phyloP scores from a whole-genome alignment of 2,797 vertebrate species.

The Kryptopterus vitreolus region DNA sequence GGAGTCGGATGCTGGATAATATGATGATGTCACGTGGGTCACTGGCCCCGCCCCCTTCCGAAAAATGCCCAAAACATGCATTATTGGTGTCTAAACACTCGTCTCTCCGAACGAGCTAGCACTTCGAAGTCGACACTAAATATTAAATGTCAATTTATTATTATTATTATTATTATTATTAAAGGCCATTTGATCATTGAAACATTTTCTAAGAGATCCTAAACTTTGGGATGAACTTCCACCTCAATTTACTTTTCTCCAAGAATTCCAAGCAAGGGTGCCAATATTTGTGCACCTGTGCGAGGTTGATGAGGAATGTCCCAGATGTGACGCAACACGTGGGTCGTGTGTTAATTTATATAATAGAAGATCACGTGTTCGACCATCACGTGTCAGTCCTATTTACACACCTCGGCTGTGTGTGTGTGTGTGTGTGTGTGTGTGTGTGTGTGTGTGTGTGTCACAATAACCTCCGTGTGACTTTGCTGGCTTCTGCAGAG shows the following conservation, averaged over 20 bases:
- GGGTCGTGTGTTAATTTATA: not conserved
- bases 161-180: no score
- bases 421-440: not conserved
- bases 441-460: not conserved
- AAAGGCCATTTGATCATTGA: no score
- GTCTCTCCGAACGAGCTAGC: no score
- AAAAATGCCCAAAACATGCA: no score
- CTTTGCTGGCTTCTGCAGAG: constrained; percentile 61
- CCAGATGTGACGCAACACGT: not conserved
- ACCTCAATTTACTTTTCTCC: not conserved
- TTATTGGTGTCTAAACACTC: no score
- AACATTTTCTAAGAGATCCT: not conserved
- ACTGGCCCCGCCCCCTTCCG: no score
- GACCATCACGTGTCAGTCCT: not conserved
- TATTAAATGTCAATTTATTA: no score
- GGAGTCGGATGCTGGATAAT: no score
- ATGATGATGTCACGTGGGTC: no score
- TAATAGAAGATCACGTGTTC: not conserved
- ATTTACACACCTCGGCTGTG: not conserved
- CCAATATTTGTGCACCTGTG: not conserved
- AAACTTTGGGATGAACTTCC: no score
- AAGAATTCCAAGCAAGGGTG: not conserved
- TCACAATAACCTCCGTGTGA: constrained; percentile 67
- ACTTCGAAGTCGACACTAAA: no score
- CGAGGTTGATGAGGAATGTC: not conserved